Base-by-base conservation (phyloP, 2,888 invertebrate species). In the Eristalis arbustorum region DNA sequence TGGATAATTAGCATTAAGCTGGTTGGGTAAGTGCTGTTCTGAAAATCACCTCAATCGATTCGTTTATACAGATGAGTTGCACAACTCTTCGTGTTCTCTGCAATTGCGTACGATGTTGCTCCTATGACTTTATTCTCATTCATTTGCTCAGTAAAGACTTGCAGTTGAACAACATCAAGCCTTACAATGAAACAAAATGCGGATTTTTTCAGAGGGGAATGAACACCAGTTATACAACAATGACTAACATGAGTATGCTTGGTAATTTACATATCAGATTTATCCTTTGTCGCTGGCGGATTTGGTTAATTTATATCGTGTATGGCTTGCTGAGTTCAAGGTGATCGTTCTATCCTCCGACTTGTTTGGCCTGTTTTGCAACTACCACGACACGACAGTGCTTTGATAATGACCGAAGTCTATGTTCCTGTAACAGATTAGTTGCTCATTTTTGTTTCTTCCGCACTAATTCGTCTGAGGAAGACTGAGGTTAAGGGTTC, bases 1-100 rank as follows among this genome's bases (percentile, higher is more conserved):
- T 72, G 28, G 72, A 25, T 61, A 28, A 71, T 61, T 71, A 71
- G 28, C 61, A 40, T 61, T 71, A 11, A 42, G 25, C 22, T n/a
- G 49, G 25, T 42, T 40, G 62, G 18, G 10, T 49, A 49, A 18
- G 49, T 49, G 49, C 8, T n/a, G 6, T n/a, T 42, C 42, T 42
- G 42, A n/a, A 42, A 42, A 42, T 6, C 49, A 6, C 49, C 5
- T 49, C 49, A 49, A 18, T 18, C 49, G 49, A 49, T 8, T 49
- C 18, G 49, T 18, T 18, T 49, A 8, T 18, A 49, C 18, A 49
- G 18, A 18, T 49, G 49, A 49, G 8, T 49, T 18, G 49, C 49
- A 18, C n/a, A 49, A 49, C 18, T 49, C 49, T 18, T 49, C 49
- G 6, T 49, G 6, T 6, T 18, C 6, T 2, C 49, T n/a, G 5